Conservation (phyloP, 2,113 vertebrate species). For the Zosterops lateralis region DNA sequence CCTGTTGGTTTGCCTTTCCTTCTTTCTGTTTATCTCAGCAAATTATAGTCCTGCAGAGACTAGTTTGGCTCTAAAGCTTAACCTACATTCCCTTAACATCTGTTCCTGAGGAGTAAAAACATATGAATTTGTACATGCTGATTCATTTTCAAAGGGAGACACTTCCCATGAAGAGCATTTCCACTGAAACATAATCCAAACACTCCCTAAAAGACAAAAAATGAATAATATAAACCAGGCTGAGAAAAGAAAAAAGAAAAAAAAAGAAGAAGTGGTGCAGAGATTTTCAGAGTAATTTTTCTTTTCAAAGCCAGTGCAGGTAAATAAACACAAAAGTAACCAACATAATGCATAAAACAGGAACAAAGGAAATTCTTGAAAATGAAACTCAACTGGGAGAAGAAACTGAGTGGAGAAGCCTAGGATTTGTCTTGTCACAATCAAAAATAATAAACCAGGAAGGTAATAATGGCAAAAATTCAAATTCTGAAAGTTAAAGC, state of each 20-base stretch:
- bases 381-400: neutral
- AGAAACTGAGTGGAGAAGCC: neutral
- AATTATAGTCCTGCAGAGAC: conserved; percentile 48
- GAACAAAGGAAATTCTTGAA: neutral
- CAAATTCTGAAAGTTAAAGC: neutral
- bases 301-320: neutral
- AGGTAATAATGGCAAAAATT: neutral
- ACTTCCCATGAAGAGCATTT: neutral
- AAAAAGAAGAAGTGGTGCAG: neutral
- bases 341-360: neutral
- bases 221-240: neutral
- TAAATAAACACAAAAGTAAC: neutral
- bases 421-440: neutral
- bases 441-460: neutral
- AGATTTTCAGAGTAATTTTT: neutral
- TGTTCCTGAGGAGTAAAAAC: conserved; percentile 33
- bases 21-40: conserved; percentile 45
- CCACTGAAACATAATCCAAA: neutral
- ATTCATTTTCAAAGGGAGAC: conserved; percentile 20
- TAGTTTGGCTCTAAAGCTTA: conserved; percentile 49
- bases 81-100: conserved; percentile 40
- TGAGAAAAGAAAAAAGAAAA: neutral
- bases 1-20: conserved; percentile 36
- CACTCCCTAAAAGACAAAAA: neutral
- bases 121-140: conserved; percentile 19